Conservation (phyloP, 2,888 invertebrate genomes). For the Melinaea marsaeus region DNA sequence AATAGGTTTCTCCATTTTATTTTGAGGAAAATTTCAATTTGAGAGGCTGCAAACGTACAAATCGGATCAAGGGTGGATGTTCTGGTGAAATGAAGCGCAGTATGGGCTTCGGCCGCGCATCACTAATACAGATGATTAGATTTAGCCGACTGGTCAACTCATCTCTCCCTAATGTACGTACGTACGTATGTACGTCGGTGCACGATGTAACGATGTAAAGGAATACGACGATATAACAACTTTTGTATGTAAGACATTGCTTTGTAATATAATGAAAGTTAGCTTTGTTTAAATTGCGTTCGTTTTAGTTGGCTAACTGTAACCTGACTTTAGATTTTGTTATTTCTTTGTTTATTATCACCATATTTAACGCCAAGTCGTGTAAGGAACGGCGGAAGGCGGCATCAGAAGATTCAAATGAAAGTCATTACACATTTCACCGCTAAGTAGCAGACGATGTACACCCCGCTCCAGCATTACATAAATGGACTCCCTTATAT, state of each 20-base stretch:
- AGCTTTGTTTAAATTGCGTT: background rate
- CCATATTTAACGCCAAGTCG: slow-evolving; percentile 36
- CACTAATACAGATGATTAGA: slow-evolving; percentile 73
- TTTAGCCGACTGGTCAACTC: slow-evolving; percentile 64
- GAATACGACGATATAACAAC: slow-evolving; percentile 9
- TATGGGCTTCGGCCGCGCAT: slow-evolving; percentile 62
- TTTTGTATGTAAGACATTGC: background rate
- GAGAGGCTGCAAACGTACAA: slow-evolving; percentile 42
- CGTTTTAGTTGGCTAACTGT: background rate
- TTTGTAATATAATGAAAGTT: background rate
- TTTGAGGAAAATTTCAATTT: slow-evolving; percentile 35
- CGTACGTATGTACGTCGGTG: slow-evolving; percentile 20
- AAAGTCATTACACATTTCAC: slow-evolving; percentile 63
- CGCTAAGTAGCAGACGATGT: slow-evolving; percentile 73
- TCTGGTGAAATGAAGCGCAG: slow-evolving; percentile 70
- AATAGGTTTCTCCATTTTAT: slow-evolving; percentile 26
- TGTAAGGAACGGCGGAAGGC: slow-evolving; percentile 42
- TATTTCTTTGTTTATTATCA: slow-evolving; percentile 16
- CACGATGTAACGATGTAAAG: slow-evolving; percentile 4
- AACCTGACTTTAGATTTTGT: background rate
- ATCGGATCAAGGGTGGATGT: slow-evolving; percentile 52
- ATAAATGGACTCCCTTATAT: slow-evolving; percentile 67
- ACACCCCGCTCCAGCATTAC: slow-evolving; percentile 44
- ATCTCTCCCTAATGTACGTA: slow-evolving; percentile 42
- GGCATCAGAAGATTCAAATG: slow-evolving; percentile 42